Percentiles rank a stretch among this genome's conserved stretches.
Conservation (phyloP, 2,113 vertebrate genomes). For the Siphamia tubifer region DNA sequence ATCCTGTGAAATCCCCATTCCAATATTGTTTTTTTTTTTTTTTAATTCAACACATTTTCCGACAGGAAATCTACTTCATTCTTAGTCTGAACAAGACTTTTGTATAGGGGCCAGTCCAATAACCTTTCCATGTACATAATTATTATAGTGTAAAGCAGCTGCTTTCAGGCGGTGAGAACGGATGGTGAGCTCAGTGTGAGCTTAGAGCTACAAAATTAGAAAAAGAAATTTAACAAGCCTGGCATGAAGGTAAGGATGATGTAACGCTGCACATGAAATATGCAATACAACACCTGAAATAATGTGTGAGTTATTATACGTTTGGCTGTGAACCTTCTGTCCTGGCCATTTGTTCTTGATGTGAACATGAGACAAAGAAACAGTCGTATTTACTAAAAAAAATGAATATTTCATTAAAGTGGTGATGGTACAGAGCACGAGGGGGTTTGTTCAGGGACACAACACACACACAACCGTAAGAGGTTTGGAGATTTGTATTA, state of each 20-base stretch:
- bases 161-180: conserved; percentile 4
- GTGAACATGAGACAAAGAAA: not conserved
- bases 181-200: not conserved
- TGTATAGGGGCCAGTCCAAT: conserved; percentile 26
- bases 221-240: conserved; percentile 37
- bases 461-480: too few species aligned
- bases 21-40: conserved; percentile 55
- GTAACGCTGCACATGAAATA: conserved; percentile 46
- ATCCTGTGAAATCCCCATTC: conserved; percentile 58
- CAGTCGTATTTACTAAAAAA: too few species aligned
- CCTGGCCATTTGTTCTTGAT: not conserved
- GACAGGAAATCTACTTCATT: conserved; percentile 37
- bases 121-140: conserved; percentile 51
- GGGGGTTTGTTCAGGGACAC: too few species aligned
- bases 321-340: not conserved
- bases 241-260: conserved; percentile 26
- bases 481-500: too few species aligned
- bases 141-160: conserved; percentile 37
- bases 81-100: conserved; percentile 3
- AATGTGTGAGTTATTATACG: conserved; percentile 3
- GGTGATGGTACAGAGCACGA: too few species aligned
- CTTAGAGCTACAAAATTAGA: conserved; percentile 47
- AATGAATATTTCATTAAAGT: too few species aligned
- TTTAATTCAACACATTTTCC: conserved; percentile 57
- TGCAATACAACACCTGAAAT: conserved; percentile 41